These are phyloP conservation scores for Trypoxylus dichotomus DNA, from an alignment of 1,140 invertebrate species.

Conservation along the genomic window DNA sequence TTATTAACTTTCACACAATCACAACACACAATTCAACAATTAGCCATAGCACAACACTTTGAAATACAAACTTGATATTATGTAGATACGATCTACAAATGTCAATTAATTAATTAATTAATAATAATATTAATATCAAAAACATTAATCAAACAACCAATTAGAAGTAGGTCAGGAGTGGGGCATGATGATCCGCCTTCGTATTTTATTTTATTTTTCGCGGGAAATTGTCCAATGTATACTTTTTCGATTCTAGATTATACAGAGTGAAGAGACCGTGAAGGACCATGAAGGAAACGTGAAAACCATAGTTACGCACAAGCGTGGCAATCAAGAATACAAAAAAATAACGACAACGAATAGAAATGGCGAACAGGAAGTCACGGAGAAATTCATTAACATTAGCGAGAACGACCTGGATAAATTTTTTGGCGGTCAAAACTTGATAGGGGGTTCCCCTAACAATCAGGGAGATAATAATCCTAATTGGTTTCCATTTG, in stretches of 20 bases:
- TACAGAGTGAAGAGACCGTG: constrained; percentile 54
- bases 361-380: constrained; percentile 55
- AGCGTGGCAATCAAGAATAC: constrained; percentile 56
- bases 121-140: too few relatives aligned
- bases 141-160: too few relatives aligned
- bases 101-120: too few relatives aligned
- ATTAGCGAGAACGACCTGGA: constrained; percentile 53
- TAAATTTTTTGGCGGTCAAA: constrained; percentile 33
- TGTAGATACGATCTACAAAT: too few relatives aligned
- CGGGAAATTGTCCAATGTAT: constrained; percentile 36
- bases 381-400: constrained; percentile 54
- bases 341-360: constrained; percentile 53
- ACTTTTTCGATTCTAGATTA: constrained; percentile 45
- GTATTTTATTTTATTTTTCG: too few relatives aligned
- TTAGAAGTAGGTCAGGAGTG: too few relatives aligned
- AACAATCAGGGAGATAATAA: constrained; percentile 30
- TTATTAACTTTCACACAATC: too few relatives aligned
- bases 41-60: too few relatives aligned
- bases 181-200: too few relatives aligned
- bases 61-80: too few relatives aligned
- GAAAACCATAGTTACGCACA: constrained; percentile 54
- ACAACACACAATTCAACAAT: too few relatives aligned
- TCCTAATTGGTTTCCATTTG: constrained; percentile 36
- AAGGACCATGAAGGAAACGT: constrained; percentile 57
- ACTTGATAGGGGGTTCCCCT: background rate